These are phyloP conservation scores for Dicaeum eximium DNA, from an alignment of 2,113 vertebrate species.

Conservation along the genomic window DNA sequence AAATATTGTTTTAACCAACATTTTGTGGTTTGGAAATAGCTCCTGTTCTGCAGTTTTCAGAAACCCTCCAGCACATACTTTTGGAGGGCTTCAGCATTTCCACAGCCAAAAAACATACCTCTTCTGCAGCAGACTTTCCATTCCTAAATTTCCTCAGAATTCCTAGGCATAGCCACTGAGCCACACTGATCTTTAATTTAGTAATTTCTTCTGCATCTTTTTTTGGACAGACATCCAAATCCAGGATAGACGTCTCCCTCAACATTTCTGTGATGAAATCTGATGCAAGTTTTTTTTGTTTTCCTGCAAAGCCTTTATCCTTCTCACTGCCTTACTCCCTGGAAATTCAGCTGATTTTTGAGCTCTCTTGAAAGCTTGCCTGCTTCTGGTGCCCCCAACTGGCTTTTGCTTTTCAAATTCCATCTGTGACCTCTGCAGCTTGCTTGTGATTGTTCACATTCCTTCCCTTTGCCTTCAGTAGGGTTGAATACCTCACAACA, in stretches of 20 bases:
- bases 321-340: not conserved
- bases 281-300: not conserved
- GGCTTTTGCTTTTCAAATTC: constrained; percentile 21
- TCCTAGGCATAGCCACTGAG: not conserved
- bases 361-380: not conserved
- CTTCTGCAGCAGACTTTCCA: not conserved
- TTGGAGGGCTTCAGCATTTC: not conserved
- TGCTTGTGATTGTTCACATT: not conserved
- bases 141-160: not conserved
- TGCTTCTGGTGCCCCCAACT: constrained; percentile 6
- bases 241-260: not conserved
- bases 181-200: not conserved
- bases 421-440: not conserved
- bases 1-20: not conserved
- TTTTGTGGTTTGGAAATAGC: constrained; percentile 8
- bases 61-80: not conserved
- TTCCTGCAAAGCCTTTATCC: not conserved
- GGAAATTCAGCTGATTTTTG: not conserved
- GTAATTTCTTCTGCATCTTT: not conserved
- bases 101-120: not conserved
- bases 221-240: not conserved
- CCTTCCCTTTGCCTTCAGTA: not conserved
- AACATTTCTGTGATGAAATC: not conserved
- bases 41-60: not conserved
- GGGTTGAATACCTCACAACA: not conserved